phyloP scores from a whole-genome alignment of 2,888 invertebrate species.

The Leucophenga montana region DNA sequence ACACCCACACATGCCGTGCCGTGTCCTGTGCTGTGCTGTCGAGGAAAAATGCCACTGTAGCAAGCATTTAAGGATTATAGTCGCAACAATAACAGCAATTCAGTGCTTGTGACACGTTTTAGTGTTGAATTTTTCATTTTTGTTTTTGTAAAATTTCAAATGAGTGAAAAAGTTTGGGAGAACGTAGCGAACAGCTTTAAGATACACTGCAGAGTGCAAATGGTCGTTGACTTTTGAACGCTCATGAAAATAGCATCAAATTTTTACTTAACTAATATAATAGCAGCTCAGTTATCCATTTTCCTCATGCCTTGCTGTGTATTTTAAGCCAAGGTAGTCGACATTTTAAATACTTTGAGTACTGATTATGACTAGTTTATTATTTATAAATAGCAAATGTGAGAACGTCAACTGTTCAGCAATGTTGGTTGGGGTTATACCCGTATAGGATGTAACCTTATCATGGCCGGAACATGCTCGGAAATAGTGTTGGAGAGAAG shows the following conservation, averaged over 20 bases:
- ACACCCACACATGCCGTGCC: too few relatives aligned
- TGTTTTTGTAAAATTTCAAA: conserved; percentile 33
- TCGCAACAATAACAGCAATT: too few relatives aligned
- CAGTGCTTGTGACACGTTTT: neutral
- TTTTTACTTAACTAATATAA: neutral
- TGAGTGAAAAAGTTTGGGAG: neutral
- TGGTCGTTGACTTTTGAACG: neutral
- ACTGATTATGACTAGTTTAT: conserved; percentile 21
- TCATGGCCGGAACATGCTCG: too few relatives aligned
- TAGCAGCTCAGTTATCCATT: neutral
- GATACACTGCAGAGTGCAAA: neutral
- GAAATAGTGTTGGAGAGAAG: too few relatives aligned
- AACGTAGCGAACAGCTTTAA: neutral
- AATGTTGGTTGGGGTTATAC: neutral
- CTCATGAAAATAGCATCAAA: conserved; percentile 5
- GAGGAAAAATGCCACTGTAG: too few relatives aligned
- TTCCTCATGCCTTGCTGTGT: neutral
- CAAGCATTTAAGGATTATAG: too few relatives aligned
- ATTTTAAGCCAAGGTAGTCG: neutral
- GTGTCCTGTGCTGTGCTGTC: too few relatives aligned
- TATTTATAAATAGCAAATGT: conserved; percentile 19
- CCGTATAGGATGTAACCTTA: too few relatives aligned
- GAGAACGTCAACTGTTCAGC: neutral
- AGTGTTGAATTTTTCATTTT: conserved; percentile 4
- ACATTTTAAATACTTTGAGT: neutral